phyloP scores from a whole-genome alignment of 2,888 invertebrate genomes.

The Orchesellides sinensis region DNA sequence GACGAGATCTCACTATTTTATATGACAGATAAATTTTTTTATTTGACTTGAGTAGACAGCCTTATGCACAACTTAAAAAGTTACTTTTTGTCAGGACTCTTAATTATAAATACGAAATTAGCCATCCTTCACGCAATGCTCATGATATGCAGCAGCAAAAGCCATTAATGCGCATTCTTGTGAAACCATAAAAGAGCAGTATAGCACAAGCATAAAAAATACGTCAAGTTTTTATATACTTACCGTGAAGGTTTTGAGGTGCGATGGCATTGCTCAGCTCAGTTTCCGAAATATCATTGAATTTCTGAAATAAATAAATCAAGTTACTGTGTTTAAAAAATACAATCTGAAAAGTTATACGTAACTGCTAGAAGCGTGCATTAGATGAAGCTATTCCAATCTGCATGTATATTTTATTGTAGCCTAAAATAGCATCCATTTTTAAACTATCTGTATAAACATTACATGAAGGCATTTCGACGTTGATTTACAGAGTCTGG shows the following conservation, averaged over 20 bases:
- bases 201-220: slow-evolving; percentile 4
- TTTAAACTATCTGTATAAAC: too few relatives aligned
- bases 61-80: too few relatives aligned
- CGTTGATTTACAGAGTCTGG: too few relatives aligned
- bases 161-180: not conserved
- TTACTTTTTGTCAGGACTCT: too few relatives aligned
- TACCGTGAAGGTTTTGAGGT: slow-evolving; percentile 64
- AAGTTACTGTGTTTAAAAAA: too few relatives aligned
- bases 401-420: too few relatives aligned
- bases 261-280: slow-evolving; percentile 60
- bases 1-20: slow-evolving; percentile 10
- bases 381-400: too few relatives aligned
- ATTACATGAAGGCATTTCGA: too few relatives aligned
- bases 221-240: slow-evolving; percentile 19
- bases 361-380: too few relatives aligned
- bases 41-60: too few relatives aligned
- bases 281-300: slow-evolving; percentile 69
- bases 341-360: too few relatives aligned
- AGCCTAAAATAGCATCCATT: too few relatives aligned
- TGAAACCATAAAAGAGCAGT: not conserved
- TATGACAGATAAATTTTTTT: slow-evolving; percentile 9
- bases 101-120: slow-evolving; percentile 7
- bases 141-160: not conserved
- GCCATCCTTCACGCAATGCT: not conserved
- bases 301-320: slow-evolving; percentile 64